A percentile compares a stretch with the other conserved stretches of the same genome.
These are phyloP conservation scores for Crematogaster levior DNA, from an alignment of 2,888 invertebrate genomes.

Conservation along the genomic window DNA sequence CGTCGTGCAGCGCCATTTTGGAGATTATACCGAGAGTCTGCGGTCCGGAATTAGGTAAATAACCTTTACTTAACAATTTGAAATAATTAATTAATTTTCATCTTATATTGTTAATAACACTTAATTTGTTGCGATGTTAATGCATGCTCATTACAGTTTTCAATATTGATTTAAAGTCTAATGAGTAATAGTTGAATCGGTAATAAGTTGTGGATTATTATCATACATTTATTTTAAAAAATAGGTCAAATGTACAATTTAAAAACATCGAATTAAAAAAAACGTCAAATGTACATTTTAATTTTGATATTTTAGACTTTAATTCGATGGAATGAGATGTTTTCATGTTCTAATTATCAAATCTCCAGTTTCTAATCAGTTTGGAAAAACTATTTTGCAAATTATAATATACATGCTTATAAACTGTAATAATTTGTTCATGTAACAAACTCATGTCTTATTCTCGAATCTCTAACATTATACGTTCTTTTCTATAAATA, in stretches of 20 bases:
- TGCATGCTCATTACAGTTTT: background rate
- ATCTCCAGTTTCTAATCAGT: background rate
- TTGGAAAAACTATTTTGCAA: background rate
- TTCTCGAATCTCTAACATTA: background rate
- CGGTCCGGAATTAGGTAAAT: conserved; percentile 95
- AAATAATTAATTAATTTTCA: background rate
- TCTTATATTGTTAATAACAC: conserved; percentile 17
- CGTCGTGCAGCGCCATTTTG: conserved; percentile 95
- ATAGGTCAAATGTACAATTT: too few species aligned
- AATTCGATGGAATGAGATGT: background rate
- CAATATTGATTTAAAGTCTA: conserved; percentile 13
- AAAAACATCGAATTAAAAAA: too few species aligned
- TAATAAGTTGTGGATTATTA: background rate
- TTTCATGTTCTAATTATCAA: background rate
- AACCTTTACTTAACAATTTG: background rate
- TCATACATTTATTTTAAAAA: too few species aligned
- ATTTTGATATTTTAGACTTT: too few species aligned
- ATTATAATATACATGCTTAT: background rate
- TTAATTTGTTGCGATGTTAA: conserved; percentile 7
- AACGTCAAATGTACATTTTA: too few species aligned
- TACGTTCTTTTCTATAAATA: background rate
- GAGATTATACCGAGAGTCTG: conserved; percentile 97
- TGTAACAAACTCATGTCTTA: background rate
- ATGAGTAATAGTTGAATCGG: background rate
- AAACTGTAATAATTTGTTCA: background rate